A percentile compares a stretch with the other conserved stretches of the same genome.
Evolutionary conservation across 2,888 invertebrate genomes (phyloP).

Genomic region (Latheticus oryzae): DNA sequence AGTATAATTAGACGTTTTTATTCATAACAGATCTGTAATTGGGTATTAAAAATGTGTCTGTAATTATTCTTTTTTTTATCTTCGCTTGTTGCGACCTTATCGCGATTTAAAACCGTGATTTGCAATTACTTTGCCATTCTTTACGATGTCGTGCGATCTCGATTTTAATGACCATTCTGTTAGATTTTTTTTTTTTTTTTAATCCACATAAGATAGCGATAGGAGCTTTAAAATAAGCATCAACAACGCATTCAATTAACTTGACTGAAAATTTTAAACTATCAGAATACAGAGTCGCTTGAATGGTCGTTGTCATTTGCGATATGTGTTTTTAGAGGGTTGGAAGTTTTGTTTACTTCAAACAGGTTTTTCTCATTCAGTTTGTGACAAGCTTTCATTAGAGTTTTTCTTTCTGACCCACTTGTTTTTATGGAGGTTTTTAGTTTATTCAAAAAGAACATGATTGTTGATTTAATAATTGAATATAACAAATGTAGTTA

Average conservation of each 20-base stretch:
- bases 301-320: conserved; percentile 6
- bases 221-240: no score
- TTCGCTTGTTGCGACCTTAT: conserved; percentile 16
- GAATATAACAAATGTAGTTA: conserved; percentile 6
- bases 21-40: not conserved
- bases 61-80: conserved; percentile 19
- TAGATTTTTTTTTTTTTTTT: conserved; percentile 8
- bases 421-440: conserved; percentile 12
- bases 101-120: conserved; percentile 33
- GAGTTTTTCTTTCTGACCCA: conserved; percentile 9
- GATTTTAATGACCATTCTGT: conserved; percentile 8
- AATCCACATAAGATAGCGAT: not conserved
- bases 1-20: conserved; percentile 1
- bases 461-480: conserved; percentile 14
- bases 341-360: conserved; percentile 11
- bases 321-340: conserved; percentile 9
- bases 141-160: conserved; percentile 18
- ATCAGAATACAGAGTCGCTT: conserved; percentile 5
- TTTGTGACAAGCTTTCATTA: conserved; percentile 4
- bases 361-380: conserved; percentile 18
- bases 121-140: conserved; percentile 21
- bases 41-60: conserved; percentile 14
- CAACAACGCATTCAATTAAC: not conserved
- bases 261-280: not conserved
- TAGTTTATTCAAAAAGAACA: no score